phyloP scores from a whole-genome alignment of 2,797 vertebrate species.

The Masticophis lateralis region DNA sequence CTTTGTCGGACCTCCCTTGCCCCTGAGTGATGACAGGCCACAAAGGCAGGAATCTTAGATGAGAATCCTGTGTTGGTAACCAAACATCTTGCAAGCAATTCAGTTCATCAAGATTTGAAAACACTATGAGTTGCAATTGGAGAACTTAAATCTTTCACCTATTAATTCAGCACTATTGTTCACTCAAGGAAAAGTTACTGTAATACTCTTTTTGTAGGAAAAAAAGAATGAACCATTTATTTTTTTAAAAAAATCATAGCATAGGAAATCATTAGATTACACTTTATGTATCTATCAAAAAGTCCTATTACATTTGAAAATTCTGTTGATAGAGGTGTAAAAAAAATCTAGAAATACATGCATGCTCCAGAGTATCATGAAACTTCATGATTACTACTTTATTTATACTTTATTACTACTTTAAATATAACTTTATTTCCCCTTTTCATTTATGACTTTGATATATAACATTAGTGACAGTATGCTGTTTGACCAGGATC shows the following conservation, averaged over 20 bases:
- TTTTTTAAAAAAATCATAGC: neutral
- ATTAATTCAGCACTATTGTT: conserved; percentile 25
- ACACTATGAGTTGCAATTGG: conserved; percentile 74
- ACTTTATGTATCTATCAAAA: neutral
- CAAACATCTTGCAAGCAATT: conserved; percentile 75
- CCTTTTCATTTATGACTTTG: neutral
- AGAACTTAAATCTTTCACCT: conserved; percentile 39
- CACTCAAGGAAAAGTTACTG: conserved; percentile 39
- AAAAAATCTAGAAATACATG: neutral
- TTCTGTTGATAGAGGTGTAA: neutral
- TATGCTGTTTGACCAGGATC: neutral
- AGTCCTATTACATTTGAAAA: neutral
- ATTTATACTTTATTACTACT: no score
- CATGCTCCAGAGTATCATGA: neutral
- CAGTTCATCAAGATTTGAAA: conserved; percentile 76
- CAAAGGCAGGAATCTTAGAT: conserved; percentile 41
- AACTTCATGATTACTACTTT: neutral
- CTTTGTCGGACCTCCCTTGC: conserved; percentile 55
- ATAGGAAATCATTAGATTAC: neutral
- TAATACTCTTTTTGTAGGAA: conserved; percentile 28
- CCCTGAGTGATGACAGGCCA: conserved; percentile 51
- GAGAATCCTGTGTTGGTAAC: conserved; percentile 68
- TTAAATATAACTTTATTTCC: neutral
- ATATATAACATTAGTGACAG: neutral
- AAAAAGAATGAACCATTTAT: conserved; percentile 2